phyloP scores from a whole-genome alignment of 2,888 invertebrate species.

The Tenthredo mesomela region DNA sequence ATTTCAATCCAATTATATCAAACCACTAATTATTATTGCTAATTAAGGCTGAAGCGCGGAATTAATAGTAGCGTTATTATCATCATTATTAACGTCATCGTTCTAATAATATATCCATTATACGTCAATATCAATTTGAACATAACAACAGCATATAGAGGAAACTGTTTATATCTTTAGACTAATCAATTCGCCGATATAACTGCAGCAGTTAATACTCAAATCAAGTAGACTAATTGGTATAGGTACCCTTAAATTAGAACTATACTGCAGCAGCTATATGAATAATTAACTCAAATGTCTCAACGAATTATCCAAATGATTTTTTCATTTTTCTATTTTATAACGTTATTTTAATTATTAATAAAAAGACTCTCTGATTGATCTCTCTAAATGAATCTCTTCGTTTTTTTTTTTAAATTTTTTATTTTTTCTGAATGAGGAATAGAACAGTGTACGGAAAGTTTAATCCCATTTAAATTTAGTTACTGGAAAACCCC shows the following conservation, averaged over 20 bases:
- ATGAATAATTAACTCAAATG: too few relatives aligned
- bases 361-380: too few relatives aligned
- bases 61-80: conserved; percentile 16
- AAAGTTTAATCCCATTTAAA: too few relatives aligned
- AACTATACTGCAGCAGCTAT: not conserved
- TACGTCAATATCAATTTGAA: conserved; percentile 16
- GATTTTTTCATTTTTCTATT: too few relatives aligned
- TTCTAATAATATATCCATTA: not conserved
- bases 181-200: conserved; percentile 1
- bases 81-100: conserved; percentile 1
- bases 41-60: not conserved
- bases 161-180: not conserved
- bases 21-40: not conserved
- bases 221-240: too few relatives aligned
- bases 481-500: too few relatives aligned
- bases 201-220: not conserved
- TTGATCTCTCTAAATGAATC: too few relatives aligned
- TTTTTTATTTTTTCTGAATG: too few relatives aligned
- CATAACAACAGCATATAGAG: not conserved
- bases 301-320: too few relatives aligned
- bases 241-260: not conserved
- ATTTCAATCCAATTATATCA: not conserved
- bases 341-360: too few relatives aligned
- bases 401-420: too few relatives aligned
- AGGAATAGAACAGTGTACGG: too few relatives aligned